Conservation (phyloP, 2,888 invertebrate genomes). For the Chironomus tentans region DNA sequence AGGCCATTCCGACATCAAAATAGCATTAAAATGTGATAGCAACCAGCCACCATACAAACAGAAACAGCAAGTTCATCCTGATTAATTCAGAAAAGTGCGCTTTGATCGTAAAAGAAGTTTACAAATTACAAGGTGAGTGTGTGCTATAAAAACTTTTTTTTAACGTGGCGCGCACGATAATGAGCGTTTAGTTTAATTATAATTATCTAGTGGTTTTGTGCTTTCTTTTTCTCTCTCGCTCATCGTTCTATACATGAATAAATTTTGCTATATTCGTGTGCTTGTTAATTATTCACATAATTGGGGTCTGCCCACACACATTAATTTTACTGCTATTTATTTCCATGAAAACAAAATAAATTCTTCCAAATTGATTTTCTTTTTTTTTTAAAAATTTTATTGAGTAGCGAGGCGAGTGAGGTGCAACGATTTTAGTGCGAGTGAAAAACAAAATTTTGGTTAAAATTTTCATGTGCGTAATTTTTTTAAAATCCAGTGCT, state of each 20-base stretch:
- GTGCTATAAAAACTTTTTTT: neutral
- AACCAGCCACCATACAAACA: no score
- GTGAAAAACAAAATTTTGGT: neutral
- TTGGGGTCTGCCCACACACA: constrained; percentile 42
- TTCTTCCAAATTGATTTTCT: constrained; percentile 29
- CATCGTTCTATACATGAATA: neutral
- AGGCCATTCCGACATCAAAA: no score
- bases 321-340: no score
- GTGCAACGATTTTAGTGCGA: no score
- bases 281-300: neutral
- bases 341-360: constrained; percentile 38
- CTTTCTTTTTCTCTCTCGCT: neutral
- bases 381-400: no score
- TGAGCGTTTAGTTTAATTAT: neutral
- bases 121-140: neutral
- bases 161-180: neutral
- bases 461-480: neutral
- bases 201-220: neutral
- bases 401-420: no score
- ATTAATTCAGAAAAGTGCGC: no score
- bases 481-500: neutral
- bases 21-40: no score
- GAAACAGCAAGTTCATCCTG: no score
- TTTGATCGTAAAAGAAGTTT: neutral
- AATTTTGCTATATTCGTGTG: neutral